Evolutionary conservation across 30 jellyfish, hydroid and myxozoan genomes (phyloP), one percentile per base, ranked within the genome.

Genomic region (Aurelia coerulea): DNA sequence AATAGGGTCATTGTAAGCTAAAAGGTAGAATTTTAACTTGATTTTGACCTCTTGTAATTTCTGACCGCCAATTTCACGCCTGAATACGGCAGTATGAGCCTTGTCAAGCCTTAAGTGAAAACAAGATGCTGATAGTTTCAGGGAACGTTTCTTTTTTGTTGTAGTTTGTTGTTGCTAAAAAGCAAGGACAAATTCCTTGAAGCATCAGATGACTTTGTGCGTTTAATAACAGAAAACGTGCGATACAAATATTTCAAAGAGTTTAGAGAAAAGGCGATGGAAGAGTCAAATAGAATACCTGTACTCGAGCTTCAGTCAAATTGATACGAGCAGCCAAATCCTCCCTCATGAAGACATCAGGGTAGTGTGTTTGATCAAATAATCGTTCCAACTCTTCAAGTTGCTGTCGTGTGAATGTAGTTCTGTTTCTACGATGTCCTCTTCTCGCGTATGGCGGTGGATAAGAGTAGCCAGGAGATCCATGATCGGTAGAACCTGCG

Each of bases 401-500:
- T 52, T 91, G 97, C 72, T 91, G 97, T 67, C 97, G 86, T 10
- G 97, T 91, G 78, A 91, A 91, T 5, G 97, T 91, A 23, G 97
- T 91, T 39, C 97, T 50, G 68, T 91, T 91, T 58, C 97, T 63
- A 10, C 97, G 97, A 51, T 91, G 97, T 31, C 97, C 97, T 77
- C 97, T 50, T 65, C 97, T 72, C 71, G 97, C 94, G 89, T 90
- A 83, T 33, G 97, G 95, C 42, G 94, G 94, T 8, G 97, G 97
- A 59, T 90, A 84, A 16, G 93, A 69, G 68, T 90, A 84, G 51
- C 90, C 91, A 39, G 88, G 90, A 5, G 91, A 71, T 6, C 90
- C 79, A 73, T 88, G 96, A 14, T 88, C 96, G 8, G 91, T 49
- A 0, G 89, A 51, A 37, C 95, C 95, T 86, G 89, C 65, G 50